Evolutionary conservation across 2,113 vertebrate genomes (phyloP), one percentile per base, ranked within the genome.

Genomic region (Rhadina sibilatrix): DNA sequence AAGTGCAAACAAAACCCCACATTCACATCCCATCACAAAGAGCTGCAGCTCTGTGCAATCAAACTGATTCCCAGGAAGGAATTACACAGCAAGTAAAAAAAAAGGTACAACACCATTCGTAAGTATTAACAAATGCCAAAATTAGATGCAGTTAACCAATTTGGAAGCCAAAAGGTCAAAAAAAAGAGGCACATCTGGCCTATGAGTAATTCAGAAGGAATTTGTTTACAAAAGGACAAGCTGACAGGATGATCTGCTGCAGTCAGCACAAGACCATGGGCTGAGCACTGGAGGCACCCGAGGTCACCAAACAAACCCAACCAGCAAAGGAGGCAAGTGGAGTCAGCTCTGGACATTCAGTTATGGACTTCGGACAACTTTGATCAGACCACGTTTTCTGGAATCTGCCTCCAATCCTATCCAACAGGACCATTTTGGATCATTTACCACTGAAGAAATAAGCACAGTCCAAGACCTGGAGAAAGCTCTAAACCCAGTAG

Each of bases 151-250:
- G 64, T 86, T 68, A 93, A 93, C 59, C 66, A 83, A 68, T 61
- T 23, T 84, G 64, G 53, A 90, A 96, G 90, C 52, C 80, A 94
- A 88, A 84, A 95, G 91, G 89, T 96, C 89, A 96, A 69, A 79
- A 76, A 76, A 79, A 68, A 95, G 87, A 95, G 71, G 75, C 93
- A 93, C 92, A 96, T 95, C 90, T 97, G 91, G 93, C 53, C 60
- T 82, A 21, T 93, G 96, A 95, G 71, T 89, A 95, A 96, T 65
- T 94, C 35, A 28, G 28, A 76, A 93, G 63, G 84, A 96, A 97
- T 96, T 83, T 93, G 90, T 93, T 97, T 97, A 96, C 52, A 91
- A 42, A 92, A 87, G 83, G 88, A 86, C 27, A 91, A 68, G 59
- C 54, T 91, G 89, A 91, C 46, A 59, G 87, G 90, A 88, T 37